phyloP scores from a whole-genome alignment of 1,140 invertebrate species.

The Apis dorsata region DNA sequence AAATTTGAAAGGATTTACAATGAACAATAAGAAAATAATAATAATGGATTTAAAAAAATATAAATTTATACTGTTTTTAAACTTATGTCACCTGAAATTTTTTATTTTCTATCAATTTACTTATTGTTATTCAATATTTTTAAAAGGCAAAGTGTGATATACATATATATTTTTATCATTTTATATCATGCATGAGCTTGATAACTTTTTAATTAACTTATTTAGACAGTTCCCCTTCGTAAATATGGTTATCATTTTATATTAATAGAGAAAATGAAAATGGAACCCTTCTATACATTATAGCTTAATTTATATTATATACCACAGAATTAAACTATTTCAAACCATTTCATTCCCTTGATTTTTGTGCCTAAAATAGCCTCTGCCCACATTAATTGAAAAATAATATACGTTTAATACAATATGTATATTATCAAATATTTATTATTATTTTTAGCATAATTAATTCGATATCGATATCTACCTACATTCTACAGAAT shows the following conservation, averaged over 20 bases:
- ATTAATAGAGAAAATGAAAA: background rate
- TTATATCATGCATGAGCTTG: background rate
- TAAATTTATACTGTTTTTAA: background rate
- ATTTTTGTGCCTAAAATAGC: background rate
- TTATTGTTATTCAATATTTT: background rate
- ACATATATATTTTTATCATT: background rate
- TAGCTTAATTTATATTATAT: background rate
- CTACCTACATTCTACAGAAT: no score
- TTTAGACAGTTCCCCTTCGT: background rate
- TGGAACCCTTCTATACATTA: background rate
- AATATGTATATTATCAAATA: no score
- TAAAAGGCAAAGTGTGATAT: background rate
- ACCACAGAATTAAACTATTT: background rate
- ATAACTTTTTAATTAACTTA: no score
- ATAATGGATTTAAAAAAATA: no score
- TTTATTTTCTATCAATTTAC: background rate
- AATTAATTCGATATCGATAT: no score
- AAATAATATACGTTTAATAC: background rate
- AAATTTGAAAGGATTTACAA: no score
- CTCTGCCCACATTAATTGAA: background rate
- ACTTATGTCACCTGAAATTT: accelerated
- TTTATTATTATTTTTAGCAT: no score
- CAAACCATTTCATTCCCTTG: background rate
- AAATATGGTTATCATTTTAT: background rate
- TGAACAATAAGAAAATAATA: no score